Base-by-base conservation (phyloP, 2,113 vertebrate species). In the Apeltes quadracus region DNA sequence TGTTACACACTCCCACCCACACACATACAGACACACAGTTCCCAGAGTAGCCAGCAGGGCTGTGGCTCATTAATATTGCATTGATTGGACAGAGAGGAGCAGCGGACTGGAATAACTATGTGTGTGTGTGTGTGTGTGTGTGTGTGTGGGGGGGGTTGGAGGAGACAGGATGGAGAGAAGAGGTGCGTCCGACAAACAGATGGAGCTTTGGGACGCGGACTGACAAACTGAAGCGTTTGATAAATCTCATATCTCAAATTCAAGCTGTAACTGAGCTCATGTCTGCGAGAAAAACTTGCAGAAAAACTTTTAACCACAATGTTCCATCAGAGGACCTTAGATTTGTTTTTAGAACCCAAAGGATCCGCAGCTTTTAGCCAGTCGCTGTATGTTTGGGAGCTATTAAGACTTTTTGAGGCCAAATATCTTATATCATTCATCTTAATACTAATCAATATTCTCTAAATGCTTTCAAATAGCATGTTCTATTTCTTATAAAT, bases 31-130 rank as follows among this genome's bases (percentile, higher is more conserved):
- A 48, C 34, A 32, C 70, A 67, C 22, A 51, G 38, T 39, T 61
- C 25, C 46, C 34, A 59, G 56, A 51, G 62, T 64, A 79, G 62
- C 78, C 75, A 69, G 72, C 69, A 79, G 79, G 81, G 79, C 76
- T 88, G 82, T 84, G 82, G 71, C 76, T 88, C 84, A 84, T 88
- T 88, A 86, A 88, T 88, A 84, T 81, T 86, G 76, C 84, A 88
- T 86, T 81, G 84, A 86, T 86, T 79, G 81, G 76, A 84, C 71
- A 81, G 82, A 84, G 75, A 83, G 51, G 69, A 76, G 67, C 79
- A 83, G 79, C 72, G 71, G 51, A 80, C 76, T 87, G 82, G 66
- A 84, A 82, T 64, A 75, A 50, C 29, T 53, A 3, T 36, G 44
- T 39, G 50, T 72, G 61, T 67, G 61, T 51, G 69, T 64, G 57